Conservation (phyloP, 2,113 vertebrate species). For the Phycodurus eques region DNA sequence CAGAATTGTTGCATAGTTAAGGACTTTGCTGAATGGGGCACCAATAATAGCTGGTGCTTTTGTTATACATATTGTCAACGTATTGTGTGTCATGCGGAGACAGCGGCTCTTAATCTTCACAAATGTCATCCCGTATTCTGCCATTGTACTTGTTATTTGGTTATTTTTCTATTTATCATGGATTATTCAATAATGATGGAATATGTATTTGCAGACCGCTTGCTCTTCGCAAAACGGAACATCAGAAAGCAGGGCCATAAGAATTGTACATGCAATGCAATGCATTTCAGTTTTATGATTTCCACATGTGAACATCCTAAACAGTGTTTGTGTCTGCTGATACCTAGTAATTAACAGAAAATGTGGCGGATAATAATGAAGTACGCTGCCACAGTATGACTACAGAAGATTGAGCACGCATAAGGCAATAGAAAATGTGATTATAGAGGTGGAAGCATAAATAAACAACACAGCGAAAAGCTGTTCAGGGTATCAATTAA, state of each 20-base stretch:
- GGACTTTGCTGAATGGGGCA: slow-evolving; percentile 14
- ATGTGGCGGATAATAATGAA: slow-evolving; percentile 33
- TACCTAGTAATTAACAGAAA: slow-evolving; percentile 40
- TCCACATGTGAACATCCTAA: slow-evolving; percentile 27
- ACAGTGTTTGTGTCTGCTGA: slow-evolving; percentile 29
- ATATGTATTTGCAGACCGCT: slow-evolving; percentile 31
- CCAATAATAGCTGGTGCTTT: slow-evolving; percentile 29
- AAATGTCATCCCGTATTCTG: slow-evolving; percentile 63
- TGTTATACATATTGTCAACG: slow-evolving; percentile 24
- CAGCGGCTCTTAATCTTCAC: slow-evolving; percentile 59
- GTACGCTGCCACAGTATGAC: slow-evolving; percentile 39
- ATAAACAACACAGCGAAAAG: slow-evolving; percentile 48
- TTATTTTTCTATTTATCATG: background rate
- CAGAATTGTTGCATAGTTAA: slow-evolving; percentile 19
- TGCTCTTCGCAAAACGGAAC: slow-evolving; percentile 6
- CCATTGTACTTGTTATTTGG: slow-evolving; percentile 32
- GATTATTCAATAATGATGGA: slow-evolving; percentile 29
- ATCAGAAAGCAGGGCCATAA: slow-evolving; percentile 16
- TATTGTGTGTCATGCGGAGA: slow-evolving; percentile 43
- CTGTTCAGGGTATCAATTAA: slow-evolving; percentile 53
- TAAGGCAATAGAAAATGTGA: slow-evolving; percentile 31
- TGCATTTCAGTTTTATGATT: slow-evolving; percentile 21
- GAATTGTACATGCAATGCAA: slow-evolving; percentile 29
- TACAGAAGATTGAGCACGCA: slow-evolving; percentile 38
- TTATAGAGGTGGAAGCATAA: slow-evolving; percentile 27